Conservation (phyloP, 2,888 invertebrate genomes). For the Platycheirus albimanus region DNA sequence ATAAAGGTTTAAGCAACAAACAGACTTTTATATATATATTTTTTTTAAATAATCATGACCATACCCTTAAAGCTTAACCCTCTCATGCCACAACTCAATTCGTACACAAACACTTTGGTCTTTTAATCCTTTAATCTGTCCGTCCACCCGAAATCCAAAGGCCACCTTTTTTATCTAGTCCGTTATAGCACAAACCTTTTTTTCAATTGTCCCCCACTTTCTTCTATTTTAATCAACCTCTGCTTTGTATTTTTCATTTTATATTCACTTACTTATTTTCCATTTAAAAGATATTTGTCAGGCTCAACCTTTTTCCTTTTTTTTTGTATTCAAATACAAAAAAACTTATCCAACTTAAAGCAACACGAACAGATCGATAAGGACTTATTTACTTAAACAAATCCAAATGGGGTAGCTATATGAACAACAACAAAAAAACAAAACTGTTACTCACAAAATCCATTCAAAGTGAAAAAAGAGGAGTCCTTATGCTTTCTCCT, state of each 20-base stretch:
- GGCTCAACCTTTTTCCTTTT: slow-evolving; percentile 19
- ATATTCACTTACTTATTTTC: slow-evolving; percentile 16
- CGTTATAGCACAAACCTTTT: not conserved
- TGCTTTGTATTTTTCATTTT: not conserved
- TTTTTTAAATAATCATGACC: no score
- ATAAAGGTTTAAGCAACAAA: no score
- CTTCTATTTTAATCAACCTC: not conserved
- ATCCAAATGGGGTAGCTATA: slow-evolving; percentile 22
- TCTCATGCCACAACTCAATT: no score
- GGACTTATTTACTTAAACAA: slow-evolving; percentile 13
- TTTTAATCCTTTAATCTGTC: no score
- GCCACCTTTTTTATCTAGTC: no score
- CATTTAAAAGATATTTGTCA: not conserved
- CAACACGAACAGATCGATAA: slow-evolving; percentile 28
- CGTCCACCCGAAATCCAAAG: no score
- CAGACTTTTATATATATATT: no score
- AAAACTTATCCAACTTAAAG: slow-evolving; percentile 27
- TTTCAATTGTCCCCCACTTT: slow-evolving; percentile 10
- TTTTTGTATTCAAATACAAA: slow-evolving; percentile 1
- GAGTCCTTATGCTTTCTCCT: not conserved
- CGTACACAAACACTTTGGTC: no score
- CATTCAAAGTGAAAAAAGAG: not conserved
- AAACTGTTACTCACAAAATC: not conserved
- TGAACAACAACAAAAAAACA: not conserved
- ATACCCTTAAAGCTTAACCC: no score